phyloP scores from a whole-genome alignment of 2,113 vertebrate genomes.

The Turnix velox region DNA sequence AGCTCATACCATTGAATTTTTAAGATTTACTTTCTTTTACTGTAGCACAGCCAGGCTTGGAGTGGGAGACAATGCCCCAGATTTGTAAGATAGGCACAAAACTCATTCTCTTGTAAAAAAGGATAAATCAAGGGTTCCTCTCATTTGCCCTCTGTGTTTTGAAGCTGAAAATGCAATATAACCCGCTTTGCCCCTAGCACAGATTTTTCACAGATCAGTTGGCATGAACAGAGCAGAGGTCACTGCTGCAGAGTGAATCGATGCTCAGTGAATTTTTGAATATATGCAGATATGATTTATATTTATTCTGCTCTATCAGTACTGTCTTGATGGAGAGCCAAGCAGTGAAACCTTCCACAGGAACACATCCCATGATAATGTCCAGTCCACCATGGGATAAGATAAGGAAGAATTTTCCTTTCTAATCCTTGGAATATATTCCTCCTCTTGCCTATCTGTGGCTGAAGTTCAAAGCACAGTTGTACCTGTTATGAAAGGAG shows the following conservation, averaged over 20 bases:
- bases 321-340: neutral
- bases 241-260: neutral
- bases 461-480: neutral
- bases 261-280: neutral
- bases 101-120: neutral
- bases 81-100: neutral
- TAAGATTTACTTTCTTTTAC: neutral
- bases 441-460: neutral
- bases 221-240: neutral
- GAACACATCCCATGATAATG: rapidly evolving
- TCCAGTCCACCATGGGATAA: neutral
- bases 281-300: neutral
- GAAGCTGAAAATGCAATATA: neutral
- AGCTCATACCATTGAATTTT: neutral
- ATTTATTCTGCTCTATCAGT: neutral
- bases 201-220: neutral
- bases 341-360: neutral
- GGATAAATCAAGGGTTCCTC: neutral
- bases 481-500: neutral
- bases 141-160: neutral
- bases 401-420: neutral
- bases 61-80: neutral
- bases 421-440: neutral
- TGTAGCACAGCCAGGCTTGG: neutral
- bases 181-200: neutral